These are phyloP conservation scores for Jordanella pulchra DNA, from an alignment of 2,797 vertebrate genomes.

Conservation along the genomic window DNA sequence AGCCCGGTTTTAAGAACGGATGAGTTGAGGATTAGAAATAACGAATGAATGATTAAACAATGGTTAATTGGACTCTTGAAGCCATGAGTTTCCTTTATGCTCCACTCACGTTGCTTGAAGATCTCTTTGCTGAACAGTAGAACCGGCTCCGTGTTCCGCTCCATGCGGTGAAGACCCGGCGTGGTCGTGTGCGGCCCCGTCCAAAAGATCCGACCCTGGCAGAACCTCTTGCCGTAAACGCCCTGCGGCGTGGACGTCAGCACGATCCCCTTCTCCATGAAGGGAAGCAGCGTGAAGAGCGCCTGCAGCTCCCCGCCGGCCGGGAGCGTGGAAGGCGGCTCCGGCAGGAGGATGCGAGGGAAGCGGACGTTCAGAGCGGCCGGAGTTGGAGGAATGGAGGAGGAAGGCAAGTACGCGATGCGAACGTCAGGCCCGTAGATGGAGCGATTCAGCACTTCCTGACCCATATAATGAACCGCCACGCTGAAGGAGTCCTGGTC, in stretches of 20 bases:
- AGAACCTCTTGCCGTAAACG: constrained; percentile 82
- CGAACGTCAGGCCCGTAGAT: constrained; percentile 77
- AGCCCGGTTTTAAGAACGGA: neutral
- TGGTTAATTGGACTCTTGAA: too few species aligned
- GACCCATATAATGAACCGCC: constrained; percentile 79
- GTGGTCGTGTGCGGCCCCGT: constrained; percentile 68
- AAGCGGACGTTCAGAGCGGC: constrained; percentile 45
- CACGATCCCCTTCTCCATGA: constrained; percentile 82
- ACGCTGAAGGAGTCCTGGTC: constrained; percentile 79
- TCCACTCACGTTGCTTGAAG: constrained; percentile 77
- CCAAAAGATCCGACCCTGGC: constrained; percentile 85
- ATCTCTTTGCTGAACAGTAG: constrained; percentile 78
- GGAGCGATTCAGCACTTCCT: constrained; percentile 64
- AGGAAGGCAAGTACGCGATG: constrained; percentile 71
- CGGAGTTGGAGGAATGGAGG: constrained; percentile 43
- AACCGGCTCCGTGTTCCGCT: constrained; percentile 65
- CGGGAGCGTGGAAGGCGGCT: constrained; percentile 68
- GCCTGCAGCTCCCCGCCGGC: constrained; percentile 58
- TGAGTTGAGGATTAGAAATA: too few species aligned
- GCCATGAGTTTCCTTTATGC: too few species aligned
- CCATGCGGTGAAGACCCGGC: constrained; percentile 74
- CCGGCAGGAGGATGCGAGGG: constrained; percentile 73
- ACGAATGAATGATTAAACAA: too few species aligned
- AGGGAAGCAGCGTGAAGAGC: constrained; percentile 77
- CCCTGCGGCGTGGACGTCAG: constrained; percentile 79